Base-by-base conservation (phyloP, 1,140 invertebrate genomes). In the Helicoverpa armigera region DNA sequence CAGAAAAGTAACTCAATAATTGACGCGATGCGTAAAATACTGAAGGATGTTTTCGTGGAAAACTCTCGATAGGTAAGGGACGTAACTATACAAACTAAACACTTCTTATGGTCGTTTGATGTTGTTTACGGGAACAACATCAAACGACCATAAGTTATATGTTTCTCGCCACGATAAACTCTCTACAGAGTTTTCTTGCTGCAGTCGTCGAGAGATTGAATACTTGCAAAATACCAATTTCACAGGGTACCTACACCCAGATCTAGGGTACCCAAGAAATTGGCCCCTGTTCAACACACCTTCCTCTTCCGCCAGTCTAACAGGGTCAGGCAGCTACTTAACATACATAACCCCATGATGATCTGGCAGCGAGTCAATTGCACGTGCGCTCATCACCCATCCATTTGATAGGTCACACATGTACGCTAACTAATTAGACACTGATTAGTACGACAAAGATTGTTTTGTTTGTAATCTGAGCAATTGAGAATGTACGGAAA, bases 301-400 rank as follows among this genome's bases (percentile, higher is more conserved):
- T 60, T 23, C 56, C 56, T 9, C 56, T 60, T 60, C 56, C 56
- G 16, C 56, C 18, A 23, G 56, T 3, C 56, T 23, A 60, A 73
- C 51, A 63, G 61, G 29, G 61, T 35, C 61, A 43, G 11, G 50
- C 29, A 56, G 18, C 70, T 56, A 29, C 51, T 53, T 73, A 31
- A 23, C 48, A 56, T 35, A 35, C 35, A 7, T 35, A 35, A 35
- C 35, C 35, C 35, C 35, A 35, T 60, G 70, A 29, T 73, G 51
- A 5, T 14, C 69, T 73, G 70, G 70, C 51, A 73, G 23, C 18
- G 70, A 31, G 53, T 73, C 70, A 73, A 73, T 18, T 58, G n/a
- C 70, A 73, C 70, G 70, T 73, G 70, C 50, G 13, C 5, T n/a
- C n/a, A 13, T 29, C 23, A 4, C 13, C 16, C 23, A 65, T 3